Base-by-base conservation (phyloP, 2,888 invertebrate species). In the Rhamphomyia laevipes region DNA sequence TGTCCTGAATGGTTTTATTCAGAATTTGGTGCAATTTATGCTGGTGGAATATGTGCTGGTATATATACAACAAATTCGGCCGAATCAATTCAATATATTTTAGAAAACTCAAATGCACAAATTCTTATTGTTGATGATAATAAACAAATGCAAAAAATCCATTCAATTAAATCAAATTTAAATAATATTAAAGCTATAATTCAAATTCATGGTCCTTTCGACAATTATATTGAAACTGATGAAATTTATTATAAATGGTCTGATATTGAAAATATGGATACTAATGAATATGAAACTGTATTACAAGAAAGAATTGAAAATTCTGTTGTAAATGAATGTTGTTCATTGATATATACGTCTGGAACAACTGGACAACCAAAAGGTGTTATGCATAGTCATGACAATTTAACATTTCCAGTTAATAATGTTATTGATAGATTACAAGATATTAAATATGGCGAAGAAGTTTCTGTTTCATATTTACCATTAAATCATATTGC, bases 331-430 rank as follows among this genome's bases (percentile, higher is more conserved):
- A 91, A 91, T 61, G 86, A 91, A 67, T 90, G 90, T 64, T 87
- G 86, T 61, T 81, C 84, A 21, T 71, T 91, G 48, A 86, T 91
- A 50, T 91, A 85, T 62, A 92, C 91, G 48, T 90, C 90, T 1
- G 91, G 91, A 21, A 92, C 91, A 1, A 81, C 87, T 48, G 90
- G 90, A 11, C 77, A 82, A 57, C 91, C 93, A 10, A 94, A 94
- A 68, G 93, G 86, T 4, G 93, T 89, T 21, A 94, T 94, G 94
- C 65, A 94, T 53, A 84, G 82, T 46, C 94, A 94, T 65, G 94
- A 94, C 71, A 90, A 85, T 66, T 65, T 93, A 15, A 76, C 83
- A 2, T 83, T 79, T 73, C 77, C 82, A 59, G 75, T 82, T 1
- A 68, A 71, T 51, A 60, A 72, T 0, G 70, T 82, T 33, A 61